Evolutionary conservation across 2,888 invertebrate species (phyloP).

Genomic region (Microctonus brassicae): DNA sequence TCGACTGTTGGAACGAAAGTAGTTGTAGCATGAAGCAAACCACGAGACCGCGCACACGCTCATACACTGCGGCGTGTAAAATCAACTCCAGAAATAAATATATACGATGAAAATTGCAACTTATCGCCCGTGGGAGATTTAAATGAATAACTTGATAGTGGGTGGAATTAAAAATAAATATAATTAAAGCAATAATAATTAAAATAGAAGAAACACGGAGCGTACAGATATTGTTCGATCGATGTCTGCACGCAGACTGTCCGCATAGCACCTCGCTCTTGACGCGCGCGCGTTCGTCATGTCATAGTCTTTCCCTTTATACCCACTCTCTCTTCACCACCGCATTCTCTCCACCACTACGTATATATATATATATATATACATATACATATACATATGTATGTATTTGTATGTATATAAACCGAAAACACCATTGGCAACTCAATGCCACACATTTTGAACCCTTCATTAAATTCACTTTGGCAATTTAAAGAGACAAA

Average conservation of each 20-base stretch:
- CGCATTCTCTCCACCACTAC: too few species aligned
- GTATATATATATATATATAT: too few species aligned
- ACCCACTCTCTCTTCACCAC: conserved; percentile 32
- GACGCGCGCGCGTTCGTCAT: conserved; percentile 29
- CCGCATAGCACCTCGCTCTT: conserved; percentile 45
- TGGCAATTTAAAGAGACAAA: too few species aligned
- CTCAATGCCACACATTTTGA: conserved; percentile 47
- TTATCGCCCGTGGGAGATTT: background rate
- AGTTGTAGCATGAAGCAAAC: conserved; percentile 16
- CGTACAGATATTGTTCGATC: conserved; percentile 59
- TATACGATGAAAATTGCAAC: background rate
- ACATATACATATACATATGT: too few species aligned
- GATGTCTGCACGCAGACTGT: conserved; percentile 65
- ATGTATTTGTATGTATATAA: too few species aligned
- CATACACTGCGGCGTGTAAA: conserved; percentile 40
- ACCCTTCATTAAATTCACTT: too few species aligned
- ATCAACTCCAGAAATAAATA: conserved; percentile 43
- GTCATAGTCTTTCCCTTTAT: conserved; percentile 38
- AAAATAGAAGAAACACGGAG: conserved; percentile 34
- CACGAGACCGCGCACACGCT: conserved; percentile 35
- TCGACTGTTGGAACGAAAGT: conserved; percentile 19
- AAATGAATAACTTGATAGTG: background rate
- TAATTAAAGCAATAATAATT: conserved; percentile 16
- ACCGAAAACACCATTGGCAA: conserved; percentile 42
- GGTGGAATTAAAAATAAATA: background rate